Conservation (phyloP, 2,113 vertebrate genomes). For the Vulpes lagopus region DNA sequence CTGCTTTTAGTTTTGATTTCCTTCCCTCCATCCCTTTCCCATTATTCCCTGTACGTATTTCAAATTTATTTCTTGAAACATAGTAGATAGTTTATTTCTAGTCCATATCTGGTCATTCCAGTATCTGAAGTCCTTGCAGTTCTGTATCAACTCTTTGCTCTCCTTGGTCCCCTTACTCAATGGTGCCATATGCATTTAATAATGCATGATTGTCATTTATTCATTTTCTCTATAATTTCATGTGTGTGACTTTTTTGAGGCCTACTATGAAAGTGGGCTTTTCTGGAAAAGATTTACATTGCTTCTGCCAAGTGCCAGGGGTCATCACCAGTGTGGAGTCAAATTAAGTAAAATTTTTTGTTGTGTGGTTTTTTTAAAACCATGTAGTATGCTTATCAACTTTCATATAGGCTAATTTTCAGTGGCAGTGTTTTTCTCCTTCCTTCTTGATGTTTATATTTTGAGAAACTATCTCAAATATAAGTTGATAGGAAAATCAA, state of each 20-base stretch:
- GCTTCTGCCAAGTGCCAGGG: neutral
- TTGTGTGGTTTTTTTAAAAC: neutral
- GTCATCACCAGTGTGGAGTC: neutral
- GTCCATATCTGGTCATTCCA: neutral
- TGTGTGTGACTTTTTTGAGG: neutral
- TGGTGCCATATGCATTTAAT: neutral
- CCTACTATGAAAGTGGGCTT: neutral
- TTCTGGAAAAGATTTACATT: neutral
- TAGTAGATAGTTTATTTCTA: neutral
- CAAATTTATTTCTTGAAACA: constrained; percentile 22
- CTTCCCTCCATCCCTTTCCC: neutral
- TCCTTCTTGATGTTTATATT: neutral
- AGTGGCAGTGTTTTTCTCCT: neutral
- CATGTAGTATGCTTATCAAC: neutral
- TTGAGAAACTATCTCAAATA: neutral
- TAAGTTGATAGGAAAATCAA: too few relatives aligned
- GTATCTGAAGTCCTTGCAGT: neutral
- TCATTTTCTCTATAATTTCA: neutral
- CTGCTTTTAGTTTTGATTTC: neutral
- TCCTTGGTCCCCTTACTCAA: neutral
- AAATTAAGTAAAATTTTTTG: neutral
- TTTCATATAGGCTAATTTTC: neutral
- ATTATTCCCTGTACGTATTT: neutral
- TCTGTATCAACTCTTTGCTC: neutral
- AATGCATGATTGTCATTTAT: neutral